Percentiles rank a stretch among this genome's conserved stretches.
These are phyloP conservation scores for Chaetodon auriga DNA, from an alignment of 2,113 vertebrate species.

Conservation along the genomic window DNA sequence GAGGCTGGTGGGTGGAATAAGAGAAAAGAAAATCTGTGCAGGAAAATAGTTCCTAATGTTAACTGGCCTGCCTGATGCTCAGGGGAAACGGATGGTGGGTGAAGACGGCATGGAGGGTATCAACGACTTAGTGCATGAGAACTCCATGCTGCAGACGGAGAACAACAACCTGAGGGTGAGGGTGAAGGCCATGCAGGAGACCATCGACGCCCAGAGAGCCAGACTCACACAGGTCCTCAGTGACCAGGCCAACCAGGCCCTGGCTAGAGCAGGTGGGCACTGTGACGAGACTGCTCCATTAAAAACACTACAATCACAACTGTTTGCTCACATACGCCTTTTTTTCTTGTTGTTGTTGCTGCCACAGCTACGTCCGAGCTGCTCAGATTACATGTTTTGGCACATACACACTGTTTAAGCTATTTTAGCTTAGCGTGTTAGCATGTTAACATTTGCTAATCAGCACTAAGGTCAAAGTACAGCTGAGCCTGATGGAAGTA, in stretches of 20 bases:
- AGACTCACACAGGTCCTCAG: slow-evolving; percentile 93
- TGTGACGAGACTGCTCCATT: neutral
- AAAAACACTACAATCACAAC: no score
- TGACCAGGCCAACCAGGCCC: slow-evolving; percentile 92
- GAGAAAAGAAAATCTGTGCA: neutral
- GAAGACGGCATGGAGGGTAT: slow-evolving; percentile 96
- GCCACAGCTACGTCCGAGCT: no score
- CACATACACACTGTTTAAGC: no score
- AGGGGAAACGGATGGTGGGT: slow-evolving; percentile 97
- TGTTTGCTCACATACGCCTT: neutral
- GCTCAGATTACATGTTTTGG: no score
- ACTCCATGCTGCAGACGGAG: slow-evolving; percentile 97
- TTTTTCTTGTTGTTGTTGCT: no score
- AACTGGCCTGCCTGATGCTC: neutral
- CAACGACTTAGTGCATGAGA: slow-evolving; percentile 98
- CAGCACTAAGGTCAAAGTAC: neutral
- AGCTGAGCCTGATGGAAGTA: neutral
- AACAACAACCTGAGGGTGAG: slow-evolving; percentile 95
- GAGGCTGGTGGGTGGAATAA: neutral
- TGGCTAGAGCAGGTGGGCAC: slow-evolving; percentile 90
- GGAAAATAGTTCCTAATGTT: neutral
- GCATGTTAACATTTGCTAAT: neutral
- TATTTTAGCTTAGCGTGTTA: neutral
- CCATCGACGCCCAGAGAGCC: slow-evolving; percentile 89
- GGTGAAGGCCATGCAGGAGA: slow-evolving; percentile 99